These are phyloP conservation scores for Syrrhaptes paradoxus DNA, from an alignment of 2,113 vertebrate species.

Conservation along the genomic window DNA sequence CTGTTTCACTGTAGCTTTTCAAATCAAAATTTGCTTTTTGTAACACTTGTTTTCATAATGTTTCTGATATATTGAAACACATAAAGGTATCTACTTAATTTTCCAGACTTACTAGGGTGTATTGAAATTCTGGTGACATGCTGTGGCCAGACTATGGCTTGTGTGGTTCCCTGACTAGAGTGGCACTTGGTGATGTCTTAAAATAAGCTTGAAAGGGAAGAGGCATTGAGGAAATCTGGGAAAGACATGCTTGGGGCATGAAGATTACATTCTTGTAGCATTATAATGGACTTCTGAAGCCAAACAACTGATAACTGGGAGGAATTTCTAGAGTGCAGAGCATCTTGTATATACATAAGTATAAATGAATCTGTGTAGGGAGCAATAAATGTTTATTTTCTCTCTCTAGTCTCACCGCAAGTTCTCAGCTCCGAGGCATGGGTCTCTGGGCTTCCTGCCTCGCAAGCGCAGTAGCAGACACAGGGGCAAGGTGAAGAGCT, in stretches of 20 bases:
- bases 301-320: rapidly evolving
- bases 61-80: rapidly evolving
- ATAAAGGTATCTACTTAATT: rapidly evolving
- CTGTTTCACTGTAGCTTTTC: not conserved
- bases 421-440: constrained; percentile 95
- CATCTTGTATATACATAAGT: rapidly evolving
- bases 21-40: too few species aligned
- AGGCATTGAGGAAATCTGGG: rapidly evolving
- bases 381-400: not conserved
- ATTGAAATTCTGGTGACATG: rapidly evolving
- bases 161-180: not conserved
- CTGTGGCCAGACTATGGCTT: not conserved
- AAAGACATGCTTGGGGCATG: rapidly evolving
- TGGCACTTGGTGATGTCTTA: not conserved
- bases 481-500: constrained; percentile 97
- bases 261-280: rapidly evolving
- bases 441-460: constrained; percentile 95
- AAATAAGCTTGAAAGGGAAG: not conserved
- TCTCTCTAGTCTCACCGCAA: constrained; percentile 90
- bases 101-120: not conserved
- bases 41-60: not conserved
- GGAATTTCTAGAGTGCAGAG: rapidly evolving
- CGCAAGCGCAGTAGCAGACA: constrained; percentile 93
- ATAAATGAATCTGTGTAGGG: not conserved
- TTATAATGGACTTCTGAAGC: not conserved